Evolutionary conservation across 1,140 invertebrate genomes (phyloP).

Genomic region (Drosophila littoralis): DNA sequence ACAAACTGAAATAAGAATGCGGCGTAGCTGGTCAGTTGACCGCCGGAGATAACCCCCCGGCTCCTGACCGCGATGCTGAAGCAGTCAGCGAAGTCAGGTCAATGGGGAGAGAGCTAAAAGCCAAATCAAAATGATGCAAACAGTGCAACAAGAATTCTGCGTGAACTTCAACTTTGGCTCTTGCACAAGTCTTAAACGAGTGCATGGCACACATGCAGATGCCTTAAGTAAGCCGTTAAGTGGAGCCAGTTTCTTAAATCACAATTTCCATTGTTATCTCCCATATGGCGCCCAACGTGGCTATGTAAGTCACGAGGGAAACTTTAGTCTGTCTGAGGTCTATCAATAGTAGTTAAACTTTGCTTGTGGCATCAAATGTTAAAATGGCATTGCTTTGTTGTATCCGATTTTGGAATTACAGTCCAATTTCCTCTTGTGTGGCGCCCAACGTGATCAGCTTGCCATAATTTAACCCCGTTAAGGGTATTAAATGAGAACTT

Average conservation of each 20-base stretch:
- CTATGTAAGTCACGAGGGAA: background rate
- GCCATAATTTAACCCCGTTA: too few relatives aligned
- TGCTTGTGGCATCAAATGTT: too few relatives aligned
- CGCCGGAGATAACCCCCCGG: constrained; percentile 23
- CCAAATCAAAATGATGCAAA: constrained; percentile 19
- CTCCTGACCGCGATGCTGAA: too few relatives aligned
- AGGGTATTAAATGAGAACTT: too few relatives aligned
- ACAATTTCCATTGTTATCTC: background rate
- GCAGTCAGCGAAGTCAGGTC: too few relatives aligned
- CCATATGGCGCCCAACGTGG: background rate
- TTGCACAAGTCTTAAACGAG: background rate
- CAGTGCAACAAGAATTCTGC: constrained; percentile 1
- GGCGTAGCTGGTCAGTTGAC: constrained; percentile 24
- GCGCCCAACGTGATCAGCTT: too few relatives aligned
- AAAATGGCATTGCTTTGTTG: too few relatives aligned
- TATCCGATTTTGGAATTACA: too few relatives aligned
- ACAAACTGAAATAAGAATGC: constrained; percentile 3
- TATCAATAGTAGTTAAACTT: too few relatives aligned
- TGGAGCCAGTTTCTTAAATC: background rate
- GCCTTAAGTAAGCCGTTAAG: background rate
- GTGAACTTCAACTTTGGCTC: background rate
- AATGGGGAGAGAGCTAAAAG: too few relatives aligned
- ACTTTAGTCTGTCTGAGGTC: too few relatives aligned
- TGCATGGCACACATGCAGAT: background rate
- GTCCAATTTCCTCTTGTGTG: too few relatives aligned